Evolutionary conservation across 2,888 invertebrate species (phyloP).

Genomic region (Eutolmus rufibarbis): DNA sequence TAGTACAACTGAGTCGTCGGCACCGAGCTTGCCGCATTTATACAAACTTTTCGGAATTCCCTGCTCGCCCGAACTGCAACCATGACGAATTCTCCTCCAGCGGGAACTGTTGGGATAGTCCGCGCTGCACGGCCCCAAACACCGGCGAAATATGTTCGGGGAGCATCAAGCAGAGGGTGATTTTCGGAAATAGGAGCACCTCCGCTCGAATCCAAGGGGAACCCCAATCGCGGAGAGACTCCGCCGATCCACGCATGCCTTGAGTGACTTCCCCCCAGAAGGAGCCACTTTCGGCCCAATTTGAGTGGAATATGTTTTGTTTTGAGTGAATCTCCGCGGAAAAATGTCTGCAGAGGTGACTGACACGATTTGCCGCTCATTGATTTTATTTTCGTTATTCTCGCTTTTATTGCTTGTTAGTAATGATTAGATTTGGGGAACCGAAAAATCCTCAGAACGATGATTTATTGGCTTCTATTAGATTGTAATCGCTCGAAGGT

Average conservation of each 20-base stretch:
- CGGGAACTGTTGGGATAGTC: not conserved
- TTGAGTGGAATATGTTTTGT: not conserved
- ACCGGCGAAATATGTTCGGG: not conserved
- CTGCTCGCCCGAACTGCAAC: not conserved
- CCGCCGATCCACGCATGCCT: not conserved
- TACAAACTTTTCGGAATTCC: constrained; percentile 20
- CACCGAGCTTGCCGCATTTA: constrained; percentile 28
- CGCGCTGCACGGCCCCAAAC: not conserved
- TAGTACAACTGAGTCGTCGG: constrained; percentile 4
- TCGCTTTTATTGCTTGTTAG: constrained; percentile 24
- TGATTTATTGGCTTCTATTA: constrained; percentile 17
- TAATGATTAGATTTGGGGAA: constrained; percentile 15
- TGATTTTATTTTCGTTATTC: constrained; percentile 13
- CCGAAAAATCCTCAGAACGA: constrained; percentile 13
- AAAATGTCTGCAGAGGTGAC: constrained; percentile 29
- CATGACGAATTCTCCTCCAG: not conserved
- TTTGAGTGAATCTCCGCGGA: not conserved
- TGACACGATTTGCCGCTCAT: constrained; percentile 31
- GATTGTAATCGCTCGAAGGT: constrained; percentile 3
- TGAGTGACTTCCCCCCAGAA: not conserved
- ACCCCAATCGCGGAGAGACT: not conserved
- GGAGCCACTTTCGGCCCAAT: not conserved
- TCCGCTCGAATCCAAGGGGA: not conserved
- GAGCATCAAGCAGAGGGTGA: not conserved
- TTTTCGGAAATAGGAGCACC: not conserved